These are phyloP conservation scores for Aporophyla nigra DNA, from an alignment of 2,888 invertebrate genomes.

Conservation along the genomic window DNA sequence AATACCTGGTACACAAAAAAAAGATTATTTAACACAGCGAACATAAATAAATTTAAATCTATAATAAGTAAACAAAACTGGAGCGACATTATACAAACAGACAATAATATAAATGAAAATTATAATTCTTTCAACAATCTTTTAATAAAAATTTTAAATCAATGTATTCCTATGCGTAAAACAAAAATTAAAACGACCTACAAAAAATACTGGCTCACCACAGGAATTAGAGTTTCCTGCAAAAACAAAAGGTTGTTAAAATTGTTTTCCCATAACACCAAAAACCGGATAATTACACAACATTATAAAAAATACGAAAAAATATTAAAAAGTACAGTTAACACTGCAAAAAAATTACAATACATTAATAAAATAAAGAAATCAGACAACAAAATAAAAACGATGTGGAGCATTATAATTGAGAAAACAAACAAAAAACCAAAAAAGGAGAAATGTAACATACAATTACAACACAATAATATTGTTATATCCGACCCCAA, in stretches of 20 bases:
- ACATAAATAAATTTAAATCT: background rate
- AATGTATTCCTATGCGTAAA: background rate
- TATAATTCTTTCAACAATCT: background rate
- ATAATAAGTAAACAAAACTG: background rate
- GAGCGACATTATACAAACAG: background rate
- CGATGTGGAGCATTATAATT: background rate
- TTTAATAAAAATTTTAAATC: background rate
- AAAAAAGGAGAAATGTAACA: background rate
- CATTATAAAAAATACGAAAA: background rate
- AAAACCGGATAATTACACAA: background rate
- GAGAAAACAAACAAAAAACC: background rate
- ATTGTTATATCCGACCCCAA: background rate
- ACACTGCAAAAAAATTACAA: background rate
- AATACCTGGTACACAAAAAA: background rate
- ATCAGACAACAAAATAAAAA: background rate
- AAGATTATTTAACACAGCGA: background rate
- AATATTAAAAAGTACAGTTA: background rate
- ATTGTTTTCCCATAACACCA: background rate
- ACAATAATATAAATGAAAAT: background rate
- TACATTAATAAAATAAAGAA: background rate
- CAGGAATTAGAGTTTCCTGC: background rate
- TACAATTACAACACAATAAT: background rate
- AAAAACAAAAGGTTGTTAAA: background rate
- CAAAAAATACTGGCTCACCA: background rate
- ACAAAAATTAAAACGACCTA: background rate